These are phyloP conservation scores for Alloplasta piceator DNA, from an alignment of 2,888 invertebrate genomes.

Conservation along the genomic window DNA sequence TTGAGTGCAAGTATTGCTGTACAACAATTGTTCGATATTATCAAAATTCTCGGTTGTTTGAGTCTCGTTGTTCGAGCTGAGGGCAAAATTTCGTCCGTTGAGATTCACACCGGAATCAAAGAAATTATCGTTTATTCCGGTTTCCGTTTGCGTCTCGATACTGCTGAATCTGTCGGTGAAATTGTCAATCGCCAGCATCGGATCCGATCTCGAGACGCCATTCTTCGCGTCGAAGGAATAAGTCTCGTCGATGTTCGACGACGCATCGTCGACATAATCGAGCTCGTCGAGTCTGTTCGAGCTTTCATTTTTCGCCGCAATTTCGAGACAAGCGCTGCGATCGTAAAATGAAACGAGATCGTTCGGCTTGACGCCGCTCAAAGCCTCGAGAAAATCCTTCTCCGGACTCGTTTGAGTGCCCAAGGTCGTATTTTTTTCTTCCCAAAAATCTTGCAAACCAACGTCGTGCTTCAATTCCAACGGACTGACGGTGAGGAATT, in stretches of 20 bases:
- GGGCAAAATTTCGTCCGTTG: constrained; percentile 76
- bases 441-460: constrained; percentile 80
- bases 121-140: constrained; percentile 66
- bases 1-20: constrained; percentile 84
- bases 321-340: constrained; percentile 66
- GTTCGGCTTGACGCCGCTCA: constrained; percentile 77
- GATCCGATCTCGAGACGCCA: constrained; percentile 77
- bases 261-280: constrained; percentile 70
- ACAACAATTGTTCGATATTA: constrained; percentile 82
- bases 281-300: constrained; percentile 43
- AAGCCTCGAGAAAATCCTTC: constrained; percentile 77
- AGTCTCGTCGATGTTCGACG: constrained; percentile 60
- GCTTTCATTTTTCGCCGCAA: constrained; percentile 67
- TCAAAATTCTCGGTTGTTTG: constrained; percentile 85
- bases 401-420: constrained; percentile 82
- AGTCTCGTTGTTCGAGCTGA: constrained; percentile 86
- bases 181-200: constrained; percentile 79
- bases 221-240: constrained; percentile 68
- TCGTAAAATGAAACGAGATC: constrained; percentile 75
- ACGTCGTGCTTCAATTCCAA: constrained; percentile 78
- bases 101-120: constrained; percentile 76
- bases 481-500: constrained; percentile 78
- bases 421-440: constrained; percentile 78
- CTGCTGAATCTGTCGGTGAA: constrained; percentile 77
- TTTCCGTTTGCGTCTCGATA: constrained; percentile 82